Evolutionary conservation across 1,140 invertebrate genomes (phyloP).

Genomic region (Drosophila kepulauana): DNA sequence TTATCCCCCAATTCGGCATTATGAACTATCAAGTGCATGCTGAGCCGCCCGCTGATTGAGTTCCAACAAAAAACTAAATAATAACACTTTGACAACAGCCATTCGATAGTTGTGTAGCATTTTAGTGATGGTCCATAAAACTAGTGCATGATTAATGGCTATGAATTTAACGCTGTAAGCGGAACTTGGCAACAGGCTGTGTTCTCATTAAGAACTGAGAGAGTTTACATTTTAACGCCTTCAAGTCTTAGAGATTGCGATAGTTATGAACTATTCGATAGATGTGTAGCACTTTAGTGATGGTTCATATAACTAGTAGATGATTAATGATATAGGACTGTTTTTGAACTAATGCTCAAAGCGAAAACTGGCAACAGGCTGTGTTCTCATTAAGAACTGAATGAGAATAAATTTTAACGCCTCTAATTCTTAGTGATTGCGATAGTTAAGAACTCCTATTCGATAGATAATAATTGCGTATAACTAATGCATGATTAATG

Average conservation of each 20-base stretch:
- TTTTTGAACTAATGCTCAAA: too few species aligned
- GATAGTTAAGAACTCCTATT: too few species aligned
- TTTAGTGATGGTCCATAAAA: conserved; percentile 17
- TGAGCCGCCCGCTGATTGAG: conserved; percentile 26
- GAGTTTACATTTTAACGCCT: too few species aligned
- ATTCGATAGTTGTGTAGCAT: neutral
- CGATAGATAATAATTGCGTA: too few species aligned
- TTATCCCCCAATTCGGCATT: conserved; percentile 50
- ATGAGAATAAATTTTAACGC: too few species aligned
- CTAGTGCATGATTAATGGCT: conserved; percentile 26
- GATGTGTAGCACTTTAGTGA: conserved; percentile 4
- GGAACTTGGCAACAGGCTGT: too few species aligned
- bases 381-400: neutral
- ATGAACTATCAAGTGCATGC: conserved; percentile 59
- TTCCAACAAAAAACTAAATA: neutral
- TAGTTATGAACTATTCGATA: too few species aligned
- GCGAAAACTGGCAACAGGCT: neutral
- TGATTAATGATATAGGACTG: conserved; percentile 27
- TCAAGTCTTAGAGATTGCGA: too few species aligned
- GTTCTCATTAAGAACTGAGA: too few species aligned
- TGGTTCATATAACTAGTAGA: neutral
- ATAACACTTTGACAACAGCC: conserved; percentile 11
- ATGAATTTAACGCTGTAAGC: too few species aligned
- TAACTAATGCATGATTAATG: too few species aligned
- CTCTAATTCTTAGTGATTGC: too few species aligned